Conservation (phyloP, 1,140 invertebrate genomes). For the Scaptomyza hsui region DNA sequence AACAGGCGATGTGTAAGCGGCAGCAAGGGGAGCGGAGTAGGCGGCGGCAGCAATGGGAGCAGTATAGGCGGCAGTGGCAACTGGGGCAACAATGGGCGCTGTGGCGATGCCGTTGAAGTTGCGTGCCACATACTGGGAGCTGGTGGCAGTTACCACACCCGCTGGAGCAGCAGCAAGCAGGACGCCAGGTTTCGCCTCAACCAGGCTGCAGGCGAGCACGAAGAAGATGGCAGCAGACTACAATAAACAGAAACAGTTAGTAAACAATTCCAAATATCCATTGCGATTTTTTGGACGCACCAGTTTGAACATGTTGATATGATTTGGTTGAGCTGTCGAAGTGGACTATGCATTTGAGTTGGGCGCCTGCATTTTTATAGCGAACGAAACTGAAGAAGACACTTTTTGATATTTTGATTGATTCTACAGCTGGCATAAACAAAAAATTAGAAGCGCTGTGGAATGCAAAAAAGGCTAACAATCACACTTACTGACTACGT, state of each 20-base stretch:
- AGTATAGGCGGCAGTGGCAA: conserved; percentile 47
- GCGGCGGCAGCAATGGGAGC: conserved; percentile 55
- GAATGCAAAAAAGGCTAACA: conserved; percentile 23
- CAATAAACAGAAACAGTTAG: conserved; percentile 8
- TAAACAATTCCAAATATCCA: background rate
- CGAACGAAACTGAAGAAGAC: background rate
- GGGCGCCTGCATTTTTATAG: conserved; percentile 67
- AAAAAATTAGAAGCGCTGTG: conserved; percentile 36
- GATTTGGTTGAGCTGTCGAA: conserved; percentile 58
- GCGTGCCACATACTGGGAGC: conserved; percentile 84
- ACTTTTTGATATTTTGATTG: conserved; percentile 36
- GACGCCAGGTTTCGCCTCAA: conserved; percentile 70
- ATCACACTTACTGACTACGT: conserved; percentile 54
- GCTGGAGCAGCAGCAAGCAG: conserved; percentile 65
- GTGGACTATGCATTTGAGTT: conserved; percentile 50
- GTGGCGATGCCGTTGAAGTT: conserved; percentile 83
- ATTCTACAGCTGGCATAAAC: conserved; percentile 55
- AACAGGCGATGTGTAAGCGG: conserved; percentile 43
- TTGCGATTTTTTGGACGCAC: conserved; percentile 31
- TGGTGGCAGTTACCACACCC: conserved; percentile 83
- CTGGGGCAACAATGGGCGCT: conserved; percentile 62
- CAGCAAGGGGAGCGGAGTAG: conserved; percentile 55
- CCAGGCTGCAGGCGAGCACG: conserved; percentile 64
- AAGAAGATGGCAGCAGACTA: conserved; percentile 66
- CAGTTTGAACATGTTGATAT: conserved; percentile 81